These are phyloP conservation scores for Caenorhabditis sinica DNA, from an alignment of 2,888 invertebrate species.

Conservation along the genomic window DNA sequence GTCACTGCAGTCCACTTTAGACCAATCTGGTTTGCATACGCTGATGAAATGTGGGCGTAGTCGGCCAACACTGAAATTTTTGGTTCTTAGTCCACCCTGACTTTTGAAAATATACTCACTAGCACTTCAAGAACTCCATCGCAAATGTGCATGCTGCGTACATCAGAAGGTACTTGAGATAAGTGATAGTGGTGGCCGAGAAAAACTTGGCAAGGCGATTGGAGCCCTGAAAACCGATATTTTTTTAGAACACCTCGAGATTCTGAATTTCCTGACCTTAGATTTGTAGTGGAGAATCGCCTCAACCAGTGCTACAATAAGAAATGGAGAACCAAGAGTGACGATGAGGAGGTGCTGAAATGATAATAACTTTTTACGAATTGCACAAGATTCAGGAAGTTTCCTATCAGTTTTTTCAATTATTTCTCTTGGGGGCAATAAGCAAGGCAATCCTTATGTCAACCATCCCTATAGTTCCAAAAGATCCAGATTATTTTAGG, in stretches of 20 bases:
- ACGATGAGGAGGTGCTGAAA: slow-evolving; percentile 76
- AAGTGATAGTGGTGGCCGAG: slow-evolving; percentile 75
- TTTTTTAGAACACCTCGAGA: too few species aligned
- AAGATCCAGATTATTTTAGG: too few species aligned
- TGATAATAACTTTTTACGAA: too few species aligned
- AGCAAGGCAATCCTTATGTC: too few species aligned
- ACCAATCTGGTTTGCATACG: slow-evolving; percentile 89
- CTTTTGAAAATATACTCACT: slow-evolving; percentile 17
- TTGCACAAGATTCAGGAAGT: too few species aligned
- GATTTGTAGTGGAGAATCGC: slow-evolving; percentile 69
- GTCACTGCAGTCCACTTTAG: slow-evolving; percentile 74
- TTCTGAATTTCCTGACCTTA: slow-evolving; percentile 35
- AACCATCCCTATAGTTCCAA: too few species aligned
- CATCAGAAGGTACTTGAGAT: slow-evolving; percentile 78
- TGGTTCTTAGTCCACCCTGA: background rate
- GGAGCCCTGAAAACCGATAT: slow-evolving; percentile 48
- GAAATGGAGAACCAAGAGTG: slow-evolving; percentile 76
- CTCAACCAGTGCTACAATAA: slow-evolving; percentile 72
- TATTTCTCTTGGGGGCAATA: too few species aligned
- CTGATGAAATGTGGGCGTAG: slow-evolving; percentile 95
- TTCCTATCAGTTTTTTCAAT: too few species aligned
- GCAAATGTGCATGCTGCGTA: slow-evolving; percentile 73
- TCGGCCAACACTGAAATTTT: slow-evolving; percentile 88
- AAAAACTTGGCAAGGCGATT: slow-evolving; percentile 75
- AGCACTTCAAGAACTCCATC: slow-evolving; percentile 75